A percentile compares a stretch with the other conserved stretches of the same genome.
Evolutionary conservation across 2,797 vertebrate species (phyloP).

Genomic region (Mormyrus hasselquistii): DNA sequence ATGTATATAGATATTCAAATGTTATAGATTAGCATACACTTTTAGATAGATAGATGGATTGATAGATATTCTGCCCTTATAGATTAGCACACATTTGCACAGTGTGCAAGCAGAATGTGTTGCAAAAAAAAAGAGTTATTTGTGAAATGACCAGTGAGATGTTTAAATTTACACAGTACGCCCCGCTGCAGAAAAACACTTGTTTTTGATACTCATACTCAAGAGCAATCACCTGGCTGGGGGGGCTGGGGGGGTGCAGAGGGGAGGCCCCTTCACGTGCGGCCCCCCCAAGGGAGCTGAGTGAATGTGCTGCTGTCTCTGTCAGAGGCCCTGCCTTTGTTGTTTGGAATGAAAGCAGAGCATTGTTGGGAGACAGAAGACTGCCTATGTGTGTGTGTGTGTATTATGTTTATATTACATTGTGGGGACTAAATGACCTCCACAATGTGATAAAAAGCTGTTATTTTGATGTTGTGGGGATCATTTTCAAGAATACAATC

Average conservation of each 20-base stretch:
- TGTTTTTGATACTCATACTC: background rate
- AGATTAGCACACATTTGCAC: background rate
- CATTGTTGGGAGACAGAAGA: conserved; percentile 10
- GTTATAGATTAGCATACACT: background rate
- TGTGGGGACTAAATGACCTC: too few relatives aligned
- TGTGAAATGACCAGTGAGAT: background rate
- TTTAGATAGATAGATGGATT: background rate
- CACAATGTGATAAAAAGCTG: too few relatives aligned
- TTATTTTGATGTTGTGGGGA: too few relatives aligned
- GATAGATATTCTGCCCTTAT: background rate
- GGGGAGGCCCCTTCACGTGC: background rate
- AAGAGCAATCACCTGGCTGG: background rate
- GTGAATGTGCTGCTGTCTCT: background rate
- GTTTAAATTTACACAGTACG: background rate
- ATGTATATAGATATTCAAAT: background rate
- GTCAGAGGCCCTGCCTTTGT: background rate
- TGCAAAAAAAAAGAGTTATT: background rate
- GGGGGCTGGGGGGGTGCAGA: background rate
- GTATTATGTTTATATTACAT: too few relatives aligned
- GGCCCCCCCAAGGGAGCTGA: background rate
- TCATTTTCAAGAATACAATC: too few relatives aligned
- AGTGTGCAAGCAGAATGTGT: background rate
- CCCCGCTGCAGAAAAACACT: background rate
- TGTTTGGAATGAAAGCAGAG: conserved; percentile 12
- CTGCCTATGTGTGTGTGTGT: background rate